Evolutionary conservation across 2,113 vertebrate genomes (phyloP).

Genomic region (Alethe diademata): DNA sequence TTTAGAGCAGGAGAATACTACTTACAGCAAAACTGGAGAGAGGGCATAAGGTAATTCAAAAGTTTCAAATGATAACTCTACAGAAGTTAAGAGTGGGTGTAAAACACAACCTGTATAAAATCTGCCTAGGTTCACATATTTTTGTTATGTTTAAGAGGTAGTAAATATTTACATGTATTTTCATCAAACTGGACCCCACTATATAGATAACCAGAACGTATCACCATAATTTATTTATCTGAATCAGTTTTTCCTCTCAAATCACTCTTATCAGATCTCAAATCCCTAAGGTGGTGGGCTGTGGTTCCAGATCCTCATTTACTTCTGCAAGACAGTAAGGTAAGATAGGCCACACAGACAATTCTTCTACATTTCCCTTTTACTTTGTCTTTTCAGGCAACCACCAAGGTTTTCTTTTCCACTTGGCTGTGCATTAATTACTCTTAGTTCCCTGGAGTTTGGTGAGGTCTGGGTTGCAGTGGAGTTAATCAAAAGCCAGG

Average conservation of each 20-base stretch:
- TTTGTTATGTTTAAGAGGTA: neutral
- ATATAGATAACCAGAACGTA: neutral
- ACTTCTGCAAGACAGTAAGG: neutral
- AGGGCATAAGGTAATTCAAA: neutral
- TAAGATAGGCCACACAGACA: neutral
- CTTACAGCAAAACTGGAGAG: neutral
- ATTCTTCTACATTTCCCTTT: neutral
- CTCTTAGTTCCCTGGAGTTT: neutral
- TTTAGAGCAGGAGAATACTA: neutral
- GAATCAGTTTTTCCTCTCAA: neutral
- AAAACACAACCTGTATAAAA: neutral
- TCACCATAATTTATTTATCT: neutral
- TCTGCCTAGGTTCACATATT: neutral
- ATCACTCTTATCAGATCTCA: neutral
- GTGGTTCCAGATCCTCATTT: neutral
- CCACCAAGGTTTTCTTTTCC: neutral
- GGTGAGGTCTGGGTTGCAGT: neutral
- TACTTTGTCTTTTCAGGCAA: neutral
- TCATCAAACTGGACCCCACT: neutral
- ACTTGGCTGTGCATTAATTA: neutral
- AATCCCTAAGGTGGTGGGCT: neutral
- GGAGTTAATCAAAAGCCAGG: neutral
- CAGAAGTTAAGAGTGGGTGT: neutral
- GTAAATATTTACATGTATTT: neutral
- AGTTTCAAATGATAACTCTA: neutral